Percentiles rank a stretch among this genome's conserved stretches.
phyloP scores from a whole-genome alignment of 2,113 vertebrate genomes.

The Pterocles orientalis region DNA sequence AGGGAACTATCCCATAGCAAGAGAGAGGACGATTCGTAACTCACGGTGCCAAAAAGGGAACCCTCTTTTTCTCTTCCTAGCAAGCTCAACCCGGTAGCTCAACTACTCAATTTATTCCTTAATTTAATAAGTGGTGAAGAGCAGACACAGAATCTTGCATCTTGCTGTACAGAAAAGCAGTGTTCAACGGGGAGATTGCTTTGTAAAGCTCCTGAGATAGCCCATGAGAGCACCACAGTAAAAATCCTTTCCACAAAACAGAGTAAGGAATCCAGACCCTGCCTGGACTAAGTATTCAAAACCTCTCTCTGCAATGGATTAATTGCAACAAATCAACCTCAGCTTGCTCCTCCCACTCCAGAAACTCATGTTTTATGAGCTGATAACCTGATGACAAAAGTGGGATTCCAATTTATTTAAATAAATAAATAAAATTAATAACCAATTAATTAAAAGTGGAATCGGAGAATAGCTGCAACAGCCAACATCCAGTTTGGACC shows the following conservation, averaged over 20 bases:
- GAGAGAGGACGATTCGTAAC: fast-evolving
- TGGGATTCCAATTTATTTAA: background rate
- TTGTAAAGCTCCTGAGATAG: background rate
- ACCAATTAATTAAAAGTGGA: background rate
- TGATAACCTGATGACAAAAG: background rate
- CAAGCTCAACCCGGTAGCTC: background rate
- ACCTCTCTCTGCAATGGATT: background rate
- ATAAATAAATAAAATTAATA: too few relatives aligned
- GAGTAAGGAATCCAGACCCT: background rate
- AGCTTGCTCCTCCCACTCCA: background rate
- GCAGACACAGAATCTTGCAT: background rate
- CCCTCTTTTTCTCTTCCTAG: background rate
- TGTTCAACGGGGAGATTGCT: background rate
- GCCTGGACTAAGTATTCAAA: background rate
- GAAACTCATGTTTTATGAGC: background rate
- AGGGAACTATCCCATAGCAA: background rate
- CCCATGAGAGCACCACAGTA: background rate
- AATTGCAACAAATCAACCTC: background rate
- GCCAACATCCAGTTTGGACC: background rate
- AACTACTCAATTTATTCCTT: background rate
- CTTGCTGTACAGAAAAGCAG: background rate
- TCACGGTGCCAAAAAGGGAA: background rate
- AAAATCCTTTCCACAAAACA: background rate
- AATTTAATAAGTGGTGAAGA: background rate
- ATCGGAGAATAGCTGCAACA: background rate